Percentiles rank a stretch among this genome's conserved stretches.
phyloP scores from a whole-genome alignment of 2,113 vertebrate genomes.

The Gnathonemus longibarbis region DNA sequence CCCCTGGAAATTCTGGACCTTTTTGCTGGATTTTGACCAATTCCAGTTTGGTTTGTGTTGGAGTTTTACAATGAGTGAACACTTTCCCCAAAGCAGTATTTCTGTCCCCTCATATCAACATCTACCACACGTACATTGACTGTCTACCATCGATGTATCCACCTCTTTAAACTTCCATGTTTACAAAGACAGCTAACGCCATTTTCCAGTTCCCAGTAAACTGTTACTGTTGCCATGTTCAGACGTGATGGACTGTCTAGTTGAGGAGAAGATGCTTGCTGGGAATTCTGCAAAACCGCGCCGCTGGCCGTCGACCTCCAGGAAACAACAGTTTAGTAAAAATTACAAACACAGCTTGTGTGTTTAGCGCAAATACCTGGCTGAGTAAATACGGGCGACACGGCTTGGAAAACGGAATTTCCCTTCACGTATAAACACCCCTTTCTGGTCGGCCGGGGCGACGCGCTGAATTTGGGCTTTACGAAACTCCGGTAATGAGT shows the following conservation, averaged over 20 bases:
- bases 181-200: neutral
- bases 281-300: neutral
- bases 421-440: neutral
- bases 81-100: neutral
- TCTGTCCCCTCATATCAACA: neutral
- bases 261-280: neutral
- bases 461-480: neutral
- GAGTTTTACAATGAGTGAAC: neutral
- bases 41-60: neutral
- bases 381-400: neutral
- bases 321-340: slow-evolving; percentile 7
- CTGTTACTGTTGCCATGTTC: neutral
- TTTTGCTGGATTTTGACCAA: neutral
- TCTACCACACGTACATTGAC: neutral
- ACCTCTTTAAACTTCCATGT: neutral
- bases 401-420: neutral
- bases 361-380: neutral
- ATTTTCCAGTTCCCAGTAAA: neutral
- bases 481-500: neutral
- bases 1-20: neutral
- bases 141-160: neutral
- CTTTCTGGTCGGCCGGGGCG: neutral
- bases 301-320: neutral
- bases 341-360: neutral
- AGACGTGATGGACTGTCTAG: neutral